Percentiles rank a stretch among this genome's conserved stretches.
phyloP scores from a whole-genome alignment of 2,113 vertebrate species.

The Indicator maculatus region DNA sequence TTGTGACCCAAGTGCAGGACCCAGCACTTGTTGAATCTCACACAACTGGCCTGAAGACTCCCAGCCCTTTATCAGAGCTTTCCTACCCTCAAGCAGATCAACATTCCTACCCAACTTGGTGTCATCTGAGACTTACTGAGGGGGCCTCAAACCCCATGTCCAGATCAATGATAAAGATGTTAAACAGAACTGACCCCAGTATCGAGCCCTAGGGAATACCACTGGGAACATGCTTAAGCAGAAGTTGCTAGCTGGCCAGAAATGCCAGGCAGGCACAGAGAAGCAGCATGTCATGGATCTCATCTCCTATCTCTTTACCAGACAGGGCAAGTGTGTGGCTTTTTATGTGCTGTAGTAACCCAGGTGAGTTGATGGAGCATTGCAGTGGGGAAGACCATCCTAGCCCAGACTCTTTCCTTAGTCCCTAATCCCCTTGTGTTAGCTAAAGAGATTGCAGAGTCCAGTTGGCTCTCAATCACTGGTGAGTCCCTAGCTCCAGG shows the following conservation, averaged over 20 bases:
- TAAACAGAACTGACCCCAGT: too few relatives aligned
- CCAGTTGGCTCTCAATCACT: neutral
- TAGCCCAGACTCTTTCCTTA: neutral
- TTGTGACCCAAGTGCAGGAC: too few relatives aligned
- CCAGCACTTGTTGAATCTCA: too few relatives aligned
- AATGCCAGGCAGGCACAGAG: neutral
- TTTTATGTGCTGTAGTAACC: neutral
- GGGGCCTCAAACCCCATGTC: too few relatives aligned
- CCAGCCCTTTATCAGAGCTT: too few relatives aligned
- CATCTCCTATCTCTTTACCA: neutral
- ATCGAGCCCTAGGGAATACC: too few relatives aligned
- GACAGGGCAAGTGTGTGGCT: neutral
- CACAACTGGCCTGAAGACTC: too few relatives aligned
- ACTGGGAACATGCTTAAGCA: too few relatives aligned
- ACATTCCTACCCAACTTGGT: too few relatives aligned
- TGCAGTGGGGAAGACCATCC: neutral
- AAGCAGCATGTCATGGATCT: neutral
- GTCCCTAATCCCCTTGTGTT: neutral
- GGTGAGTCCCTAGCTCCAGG: neutral
- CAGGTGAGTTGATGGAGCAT: neutral
- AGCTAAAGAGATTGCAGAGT: neutral
- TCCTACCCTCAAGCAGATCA: too few relatives aligned
- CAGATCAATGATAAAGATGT: too few relatives aligned
- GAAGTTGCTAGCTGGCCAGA: neutral
- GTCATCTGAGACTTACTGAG: too few relatives aligned